Evolutionary conservation across 2,113 vertebrate species (phyloP).

Genomic region (Spea bombifrons): DNA sequence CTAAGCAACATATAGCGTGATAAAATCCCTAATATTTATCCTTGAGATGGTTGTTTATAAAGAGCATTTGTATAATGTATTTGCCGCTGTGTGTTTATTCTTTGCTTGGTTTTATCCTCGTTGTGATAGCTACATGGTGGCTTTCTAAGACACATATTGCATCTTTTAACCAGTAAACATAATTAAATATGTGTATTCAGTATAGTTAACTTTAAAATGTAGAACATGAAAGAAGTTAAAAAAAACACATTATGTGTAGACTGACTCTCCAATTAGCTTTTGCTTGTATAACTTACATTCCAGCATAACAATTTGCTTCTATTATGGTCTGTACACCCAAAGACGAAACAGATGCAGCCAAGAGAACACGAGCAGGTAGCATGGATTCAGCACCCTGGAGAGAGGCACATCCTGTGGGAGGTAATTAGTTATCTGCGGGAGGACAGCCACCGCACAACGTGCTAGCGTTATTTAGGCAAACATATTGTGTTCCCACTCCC

Average conservation of each 20-base stretch:
- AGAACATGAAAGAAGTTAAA: neutral
- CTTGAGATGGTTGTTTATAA: no score
- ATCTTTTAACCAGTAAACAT: no score
- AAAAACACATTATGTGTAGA: neutral
- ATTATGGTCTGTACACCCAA: neutral
- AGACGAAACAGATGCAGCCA: constrained; percentile 24
- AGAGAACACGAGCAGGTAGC: constrained; percentile 26
- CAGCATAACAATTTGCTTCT: neutral
- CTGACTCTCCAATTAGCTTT: neutral
- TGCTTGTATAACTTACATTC: constrained; percentile 6
- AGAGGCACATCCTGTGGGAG: constrained; percentile 30
- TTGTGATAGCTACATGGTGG: no score
- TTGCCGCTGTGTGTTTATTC: no score
- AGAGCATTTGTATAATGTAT: no score
- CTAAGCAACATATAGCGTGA: no score
- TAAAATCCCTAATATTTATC: no score
- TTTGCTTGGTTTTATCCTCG: no score
- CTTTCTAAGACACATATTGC: no score
- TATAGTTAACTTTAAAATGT: no score
- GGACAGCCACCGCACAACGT: constrained; percentile 1
- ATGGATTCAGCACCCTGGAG: constrained; percentile 39
- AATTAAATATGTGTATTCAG: no score
- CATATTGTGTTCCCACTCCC: neutral
- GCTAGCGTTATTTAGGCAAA: neutral
- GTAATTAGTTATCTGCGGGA: constrained; percentile 34